A percentile compares a stretch with the other conserved stretches of the same genome.
These are phyloP conservation scores for Anser cygnoides DNA, from an alignment of 2,113 vertebrate species.

Conservation along the genomic window DNA sequence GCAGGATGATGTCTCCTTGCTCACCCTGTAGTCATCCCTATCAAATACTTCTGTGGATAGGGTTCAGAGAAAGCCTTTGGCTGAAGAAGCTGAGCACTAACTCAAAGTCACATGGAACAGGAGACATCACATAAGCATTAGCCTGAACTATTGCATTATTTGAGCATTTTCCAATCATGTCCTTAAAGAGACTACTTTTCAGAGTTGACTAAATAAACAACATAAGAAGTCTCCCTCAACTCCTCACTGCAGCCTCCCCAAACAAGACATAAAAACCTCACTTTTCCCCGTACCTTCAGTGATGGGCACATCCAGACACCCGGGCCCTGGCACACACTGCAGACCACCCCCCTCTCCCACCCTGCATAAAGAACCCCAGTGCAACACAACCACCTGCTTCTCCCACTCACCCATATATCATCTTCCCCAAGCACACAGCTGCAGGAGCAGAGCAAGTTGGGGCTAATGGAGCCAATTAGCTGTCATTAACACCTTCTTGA, in stretches of 20 bases:
- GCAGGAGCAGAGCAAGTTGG: neutral
- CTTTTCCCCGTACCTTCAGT: neutral
- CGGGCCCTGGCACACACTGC: neutral
- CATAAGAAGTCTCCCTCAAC: neutral
- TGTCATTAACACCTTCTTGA: neutral
- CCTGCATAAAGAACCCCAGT: neutral
- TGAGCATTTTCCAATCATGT: rapidly evolving
- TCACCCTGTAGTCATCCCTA: neutral
- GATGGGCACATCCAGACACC: neutral
- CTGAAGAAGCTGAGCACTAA: neutral
- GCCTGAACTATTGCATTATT: neutral
- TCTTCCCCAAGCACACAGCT: neutral
- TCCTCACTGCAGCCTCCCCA: neutral
- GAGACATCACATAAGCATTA: neutral
- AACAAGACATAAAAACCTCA: neutral
- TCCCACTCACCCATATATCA: neutral
- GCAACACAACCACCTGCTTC: no score
- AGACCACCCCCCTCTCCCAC: neutral
- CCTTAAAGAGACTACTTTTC: neutral
- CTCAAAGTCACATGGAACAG: neutral
- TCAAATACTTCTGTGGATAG: neutral
- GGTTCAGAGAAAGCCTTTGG: neutral
- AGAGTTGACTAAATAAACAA: neutral
- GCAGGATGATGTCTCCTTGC: rapidly evolving
- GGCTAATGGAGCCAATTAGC: neutral